Evolutionary conservation across 2,797 vertebrate genomes (phyloP).

Genomic region (Garrulus glandarius): DNA sequence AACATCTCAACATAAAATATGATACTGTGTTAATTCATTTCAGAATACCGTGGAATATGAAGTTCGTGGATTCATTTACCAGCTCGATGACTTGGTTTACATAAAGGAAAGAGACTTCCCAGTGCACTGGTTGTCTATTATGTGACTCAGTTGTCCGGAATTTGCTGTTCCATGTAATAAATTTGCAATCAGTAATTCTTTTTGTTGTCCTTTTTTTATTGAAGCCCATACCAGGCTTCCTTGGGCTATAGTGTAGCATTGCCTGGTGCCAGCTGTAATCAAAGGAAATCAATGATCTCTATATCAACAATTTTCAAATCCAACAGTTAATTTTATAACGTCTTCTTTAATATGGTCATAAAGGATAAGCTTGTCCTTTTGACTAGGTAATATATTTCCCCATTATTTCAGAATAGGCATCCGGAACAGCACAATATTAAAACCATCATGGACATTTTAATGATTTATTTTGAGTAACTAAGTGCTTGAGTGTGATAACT

Average conservation of each 20-base stretch:
- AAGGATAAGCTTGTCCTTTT: background rate
- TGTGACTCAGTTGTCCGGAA: constrained; percentile 19
- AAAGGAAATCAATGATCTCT: background rate
- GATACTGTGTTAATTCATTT: constrained; percentile 27
- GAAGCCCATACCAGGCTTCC: background rate
- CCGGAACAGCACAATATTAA: background rate
- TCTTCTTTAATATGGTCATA: background rate
- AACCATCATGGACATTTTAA: background rate
- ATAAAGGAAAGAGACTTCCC: background rate
- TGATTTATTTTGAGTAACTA: background rate
- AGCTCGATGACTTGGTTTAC: background rate
- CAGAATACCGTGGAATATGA: constrained; percentile 56
- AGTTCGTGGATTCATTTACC: background rate
- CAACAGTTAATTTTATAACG: background rate
- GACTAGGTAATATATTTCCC: background rate
- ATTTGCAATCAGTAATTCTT: constrained; percentile 15
- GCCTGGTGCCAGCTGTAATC: background rate
- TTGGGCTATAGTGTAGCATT: background rate
- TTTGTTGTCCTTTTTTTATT: background rate
- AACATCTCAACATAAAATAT: background rate
- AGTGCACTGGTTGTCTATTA: background rate
- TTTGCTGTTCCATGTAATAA: constrained; percentile 64
- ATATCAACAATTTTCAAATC: background rate
- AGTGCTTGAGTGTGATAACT: background rate
- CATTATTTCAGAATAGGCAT: background rate